A percentile compares a stretch with the other conserved stretches of the same genome.
phyloP scores from a whole-genome alignment of 2,797 vertebrate genomes.

The Potorous gilbertii region DNA sequence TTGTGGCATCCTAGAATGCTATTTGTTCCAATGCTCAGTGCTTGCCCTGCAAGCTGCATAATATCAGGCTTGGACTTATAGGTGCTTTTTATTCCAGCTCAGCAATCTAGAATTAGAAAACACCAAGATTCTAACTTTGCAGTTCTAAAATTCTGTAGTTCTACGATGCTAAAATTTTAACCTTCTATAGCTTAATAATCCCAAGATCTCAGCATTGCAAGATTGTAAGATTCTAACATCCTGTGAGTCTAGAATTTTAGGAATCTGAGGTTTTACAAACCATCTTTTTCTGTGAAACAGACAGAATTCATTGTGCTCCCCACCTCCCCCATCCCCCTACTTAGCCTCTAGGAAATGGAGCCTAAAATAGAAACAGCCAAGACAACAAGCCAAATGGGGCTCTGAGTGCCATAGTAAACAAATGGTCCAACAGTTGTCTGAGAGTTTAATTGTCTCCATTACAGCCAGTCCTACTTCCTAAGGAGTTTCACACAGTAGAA shows the following conservation, averaged over 20 bases:
- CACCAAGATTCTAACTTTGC: not conserved
- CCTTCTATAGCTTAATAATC: not conserved
- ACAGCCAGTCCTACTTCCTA: conserved; percentile 68
- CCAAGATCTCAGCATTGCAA: not conserved
- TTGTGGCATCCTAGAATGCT: not conserved
- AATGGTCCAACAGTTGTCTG: conserved; percentile 59
- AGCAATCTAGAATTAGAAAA: not conserved
- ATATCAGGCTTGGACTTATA: not conserved
- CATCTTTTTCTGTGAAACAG: conserved; percentile 66
- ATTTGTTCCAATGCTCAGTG: not conserved
- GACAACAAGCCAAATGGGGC: conserved; percentile 67
- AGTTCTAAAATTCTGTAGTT: not conserved
- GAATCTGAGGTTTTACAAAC: conserved; percentile 56
- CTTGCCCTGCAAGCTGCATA: not conserved
- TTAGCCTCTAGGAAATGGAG: conserved; percentile 66
- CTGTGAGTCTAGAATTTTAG: conserved; percentile 59
- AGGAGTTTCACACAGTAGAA: conserved; percentile 38
- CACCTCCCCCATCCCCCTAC: conserved; percentile 30
- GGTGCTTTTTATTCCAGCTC: not conserved
- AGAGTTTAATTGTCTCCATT: conserved; percentile 61
- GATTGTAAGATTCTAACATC: conserved; percentile 41
- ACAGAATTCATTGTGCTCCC: conserved; percentile 62
- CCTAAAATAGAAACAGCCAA: conserved; percentile 75
- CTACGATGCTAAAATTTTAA: not conserved
- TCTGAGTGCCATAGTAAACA: conserved; percentile 76